phyloP scores from a whole-genome alignment of 2,888 invertebrate genomes.

The Acronicta leporina region DNA sequence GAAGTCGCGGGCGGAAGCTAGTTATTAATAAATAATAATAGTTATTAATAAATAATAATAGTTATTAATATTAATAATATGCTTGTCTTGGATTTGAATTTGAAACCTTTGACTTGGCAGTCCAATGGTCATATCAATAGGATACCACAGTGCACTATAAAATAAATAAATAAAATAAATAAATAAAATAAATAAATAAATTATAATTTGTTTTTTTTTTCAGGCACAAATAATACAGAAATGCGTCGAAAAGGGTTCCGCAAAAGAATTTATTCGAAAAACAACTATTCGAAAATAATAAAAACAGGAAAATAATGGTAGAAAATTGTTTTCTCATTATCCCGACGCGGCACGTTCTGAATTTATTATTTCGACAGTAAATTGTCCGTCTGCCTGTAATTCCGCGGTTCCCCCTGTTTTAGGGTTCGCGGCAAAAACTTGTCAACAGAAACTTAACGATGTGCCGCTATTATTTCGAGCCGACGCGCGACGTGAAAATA shows the following conservation, averaged over 20 bases:
- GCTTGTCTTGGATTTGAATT: too few relatives aligned
- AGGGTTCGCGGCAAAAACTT: slow-evolving; percentile 37
- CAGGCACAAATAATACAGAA: slow-evolving; percentile 11
- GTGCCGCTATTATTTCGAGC: slow-evolving; percentile 15
- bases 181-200: too few relatives aligned
- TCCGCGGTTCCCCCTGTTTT: slow-evolving; percentile 38
- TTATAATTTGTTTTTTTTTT: too few relatives aligned
- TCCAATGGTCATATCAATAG: too few relatives aligned
- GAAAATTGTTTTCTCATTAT: slow-evolving; percentile 58
- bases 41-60: too few relatives aligned
- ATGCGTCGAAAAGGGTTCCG: slow-evolving; percentile 21
- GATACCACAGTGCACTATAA: too few relatives aligned
- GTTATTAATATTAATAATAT: too few relatives aligned
- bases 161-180: too few relatives aligned
- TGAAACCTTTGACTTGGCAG: too few relatives aligned
- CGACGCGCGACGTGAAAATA: slow-evolving; percentile 6
- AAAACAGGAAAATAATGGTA: slow-evolving; percentile 44
- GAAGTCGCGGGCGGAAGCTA: too few relatives aligned
- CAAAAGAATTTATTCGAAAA: slow-evolving; percentile 19
- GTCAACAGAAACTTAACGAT: slow-evolving; percentile 31
- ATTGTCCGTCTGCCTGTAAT: slow-evolving; percentile 53
- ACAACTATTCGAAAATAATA: slow-evolving; percentile 27
- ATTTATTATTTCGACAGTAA: slow-evolving; percentile 56
- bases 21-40: too few relatives aligned
- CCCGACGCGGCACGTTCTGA: slow-evolving; percentile 40